These are phyloP conservation scores for Cartodere bifasciata DNA, from an alignment of 2,888 invertebrate species.

Conservation along the genomic window DNA sequence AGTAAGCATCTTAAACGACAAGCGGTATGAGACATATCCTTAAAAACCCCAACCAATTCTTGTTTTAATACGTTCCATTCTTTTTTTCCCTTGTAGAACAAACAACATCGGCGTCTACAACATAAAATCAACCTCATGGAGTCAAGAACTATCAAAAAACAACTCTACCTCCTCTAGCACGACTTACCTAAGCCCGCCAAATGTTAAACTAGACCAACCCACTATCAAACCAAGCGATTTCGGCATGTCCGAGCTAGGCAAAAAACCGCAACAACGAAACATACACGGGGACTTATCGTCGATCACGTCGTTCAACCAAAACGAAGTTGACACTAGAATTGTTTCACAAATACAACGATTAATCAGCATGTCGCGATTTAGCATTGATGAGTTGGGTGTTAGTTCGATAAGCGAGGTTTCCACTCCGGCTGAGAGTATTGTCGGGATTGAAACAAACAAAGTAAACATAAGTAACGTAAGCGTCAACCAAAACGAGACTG, in stretches of 20 bases:
- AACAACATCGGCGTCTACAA: slow-evolving; percentile 7
- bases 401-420: slow-evolving; percentile 35
- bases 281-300: slow-evolving; percentile 5
- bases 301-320: not conserved
- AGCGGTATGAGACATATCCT: too few relatives aligned
- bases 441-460: slow-evolving; percentile 33
- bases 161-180: slow-evolving; percentile 27
- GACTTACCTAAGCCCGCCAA: slow-evolving; percentile 31
- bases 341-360: slow-evolving; percentile 38
- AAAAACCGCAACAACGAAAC: slow-evolving; percentile 23
- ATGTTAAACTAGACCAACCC: slow-evolving; percentile 7
- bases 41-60: too few relatives aligned
- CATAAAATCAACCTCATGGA: slow-evolving; percentile 22
- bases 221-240: slow-evolving; percentile 13
- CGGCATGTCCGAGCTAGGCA: slow-evolving; percentile 15
- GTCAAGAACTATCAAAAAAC: slow-evolving; percentile 26
- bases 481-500: too few relatives aligned
- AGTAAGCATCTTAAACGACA: too few relatives aligned
- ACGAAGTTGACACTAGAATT: slow-evolving; percentile 28
- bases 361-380: slow-evolving; percentile 38
- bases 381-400: slow-evolving; percentile 37
- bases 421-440: slow-evolving; percentile 37
- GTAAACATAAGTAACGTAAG: too few relatives aligned
- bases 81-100: too few relatives aligned
- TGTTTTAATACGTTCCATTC: too few relatives aligned